Conservation (phyloP, 2,113 vertebrate species). For the Urocitellus parryii region DNA sequence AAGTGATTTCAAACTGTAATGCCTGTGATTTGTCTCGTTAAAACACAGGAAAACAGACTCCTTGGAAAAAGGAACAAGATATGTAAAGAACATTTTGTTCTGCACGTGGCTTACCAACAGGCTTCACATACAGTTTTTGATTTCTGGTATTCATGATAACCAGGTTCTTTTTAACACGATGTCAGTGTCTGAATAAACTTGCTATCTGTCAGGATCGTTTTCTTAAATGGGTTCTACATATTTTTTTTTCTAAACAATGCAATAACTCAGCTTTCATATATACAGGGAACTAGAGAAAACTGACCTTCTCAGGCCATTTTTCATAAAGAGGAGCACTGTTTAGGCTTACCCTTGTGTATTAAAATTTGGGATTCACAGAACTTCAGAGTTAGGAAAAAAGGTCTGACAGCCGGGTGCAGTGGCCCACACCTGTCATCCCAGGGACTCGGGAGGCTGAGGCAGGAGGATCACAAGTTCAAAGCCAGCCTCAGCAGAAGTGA, state of each 20-base stretch:
- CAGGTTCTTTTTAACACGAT: not conserved
- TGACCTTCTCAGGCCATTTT: not conserved
- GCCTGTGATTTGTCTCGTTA: slow-evolving; percentile 63
- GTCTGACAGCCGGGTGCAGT: not conserved
- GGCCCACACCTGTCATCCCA: too few species aligned
- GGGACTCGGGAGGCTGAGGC: too few species aligned
- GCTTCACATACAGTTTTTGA: slow-evolving; percentile 61
- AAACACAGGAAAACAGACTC: slow-evolving; percentile 30
- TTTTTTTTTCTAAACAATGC: not conserved
- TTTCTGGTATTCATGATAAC: slow-evolving; percentile 37
- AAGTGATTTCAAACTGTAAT: slow-evolving; percentile 67
- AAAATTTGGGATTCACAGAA: not conserved
- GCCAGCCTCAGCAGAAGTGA: too few species aligned
- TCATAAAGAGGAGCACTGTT: not conserved
- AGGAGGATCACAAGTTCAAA: too few species aligned
- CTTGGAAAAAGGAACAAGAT: slow-evolving; percentile 20
- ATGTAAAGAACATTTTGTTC: slow-evolving; percentile 55
- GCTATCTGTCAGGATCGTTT: not conserved
- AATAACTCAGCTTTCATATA: not conserved
- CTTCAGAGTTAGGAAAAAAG: not conserved
- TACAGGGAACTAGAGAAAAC: not conserved
- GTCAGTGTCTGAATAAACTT: not conserved
- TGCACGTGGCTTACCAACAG: slow-evolving; percentile 13
- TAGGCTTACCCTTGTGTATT: not conserved
- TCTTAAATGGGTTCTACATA: not conserved